phyloP scores from a whole-genome alignment of 1,140 invertebrate genomes.

The Brachionus rubens region DNA sequence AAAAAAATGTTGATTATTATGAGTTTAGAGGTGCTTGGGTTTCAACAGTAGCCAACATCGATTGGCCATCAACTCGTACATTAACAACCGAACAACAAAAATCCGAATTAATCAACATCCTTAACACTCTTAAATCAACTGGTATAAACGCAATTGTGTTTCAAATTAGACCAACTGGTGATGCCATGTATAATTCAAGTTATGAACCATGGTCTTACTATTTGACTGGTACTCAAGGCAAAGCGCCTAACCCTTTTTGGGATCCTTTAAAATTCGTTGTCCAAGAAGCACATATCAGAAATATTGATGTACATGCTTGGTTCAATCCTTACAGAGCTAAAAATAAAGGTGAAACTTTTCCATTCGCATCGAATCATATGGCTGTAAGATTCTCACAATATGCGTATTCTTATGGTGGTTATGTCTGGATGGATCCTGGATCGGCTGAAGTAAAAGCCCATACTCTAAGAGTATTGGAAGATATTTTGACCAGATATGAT shows the following conservation, averaged over 20 bases:
- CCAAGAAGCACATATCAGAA: slow-evolving; percentile 50
- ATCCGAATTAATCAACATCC: slow-evolving; percentile 50
- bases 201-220: slow-evolving; percentile 56
- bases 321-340: slow-evolving; percentile 54
- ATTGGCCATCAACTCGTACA: slow-evolving; percentile 53
- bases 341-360: slow-evolving; percentile 44
- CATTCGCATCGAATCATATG: slow-evolving; percentile 53
- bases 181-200: slow-evolving; percentile 53
- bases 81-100: slow-evolving; percentile 51
- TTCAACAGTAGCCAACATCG: slow-evolving; percentile 56
- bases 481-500: slow-evolving; percentile 55
- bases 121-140: slow-evolving; percentile 50
- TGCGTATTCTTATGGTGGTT: slow-evolving; percentile 51
- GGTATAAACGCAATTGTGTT: slow-evolving; percentile 55
- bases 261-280: slow-evolving; percentile 54
- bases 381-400: slow-evolving; percentile 50
- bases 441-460: slow-evolving; percentile 50
- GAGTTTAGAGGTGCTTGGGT: slow-evolving; percentile 55
- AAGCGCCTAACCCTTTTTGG: slow-evolving; percentile 51
- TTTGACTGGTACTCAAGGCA: slow-evolving; percentile 54
- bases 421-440: slow-evolving; percentile 56
- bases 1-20: slow-evolving; percentile 33
- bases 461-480: slow-evolving; percentile 50
- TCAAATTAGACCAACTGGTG: slow-evolving; percentile 51
- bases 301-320: slow-evolving; percentile 57